phyloP scores from a whole-genome alignment of 2,113 vertebrate species.

The Charadrius vociferus region DNA sequence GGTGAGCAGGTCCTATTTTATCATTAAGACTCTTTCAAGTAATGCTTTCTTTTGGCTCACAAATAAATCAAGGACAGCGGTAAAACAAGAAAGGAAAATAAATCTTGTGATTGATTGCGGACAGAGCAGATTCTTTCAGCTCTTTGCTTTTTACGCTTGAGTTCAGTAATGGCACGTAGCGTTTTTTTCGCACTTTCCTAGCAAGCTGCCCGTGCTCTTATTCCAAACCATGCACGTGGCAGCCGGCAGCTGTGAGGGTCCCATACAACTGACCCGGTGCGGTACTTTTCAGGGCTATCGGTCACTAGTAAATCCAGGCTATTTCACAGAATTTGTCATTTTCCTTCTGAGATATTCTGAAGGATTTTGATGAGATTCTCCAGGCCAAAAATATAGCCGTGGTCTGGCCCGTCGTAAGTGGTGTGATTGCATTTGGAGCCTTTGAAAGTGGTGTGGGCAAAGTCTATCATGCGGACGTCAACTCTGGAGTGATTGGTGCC shows the following conservation, averaged over 20 bases:
- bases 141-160: not conserved
- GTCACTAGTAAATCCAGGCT: not conserved
- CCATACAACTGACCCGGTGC: not conserved
- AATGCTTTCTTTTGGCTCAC: slow-evolving; percentile 14
- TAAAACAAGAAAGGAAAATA: slow-evolving; percentile 22
- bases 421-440: slow-evolving; percentile 61
- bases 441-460: slow-evolving; percentile 79
- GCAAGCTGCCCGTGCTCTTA: not conserved
- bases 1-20: not conserved
- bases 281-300: not conserved
- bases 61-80: slow-evolving; percentile 14
- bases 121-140: not conserved
- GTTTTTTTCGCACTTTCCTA: not conserved
- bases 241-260: not conserved
- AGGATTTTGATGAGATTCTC: slow-evolving; percentile 82
- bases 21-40: slow-evolving; percentile 48
- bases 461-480: slow-evolving; percentile 81
- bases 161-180: not conserved
- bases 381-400: slow-evolving; percentile 80
- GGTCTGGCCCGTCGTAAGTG: slow-evolving; percentile 73
- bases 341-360: slow-evolving; percentile 62
- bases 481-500: slow-evolving; percentile 3
- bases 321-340: slow-evolving; percentile 23
- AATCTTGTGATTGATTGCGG: slow-evolving; percentile 10
- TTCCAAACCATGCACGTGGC: not conserved